A percentile compares a stretch with the other conserved stretches of the same genome.
phyloP scores from a whole-genome alignment of 2,113 vertebrate genomes.

The Saiga tatarica region DNA sequence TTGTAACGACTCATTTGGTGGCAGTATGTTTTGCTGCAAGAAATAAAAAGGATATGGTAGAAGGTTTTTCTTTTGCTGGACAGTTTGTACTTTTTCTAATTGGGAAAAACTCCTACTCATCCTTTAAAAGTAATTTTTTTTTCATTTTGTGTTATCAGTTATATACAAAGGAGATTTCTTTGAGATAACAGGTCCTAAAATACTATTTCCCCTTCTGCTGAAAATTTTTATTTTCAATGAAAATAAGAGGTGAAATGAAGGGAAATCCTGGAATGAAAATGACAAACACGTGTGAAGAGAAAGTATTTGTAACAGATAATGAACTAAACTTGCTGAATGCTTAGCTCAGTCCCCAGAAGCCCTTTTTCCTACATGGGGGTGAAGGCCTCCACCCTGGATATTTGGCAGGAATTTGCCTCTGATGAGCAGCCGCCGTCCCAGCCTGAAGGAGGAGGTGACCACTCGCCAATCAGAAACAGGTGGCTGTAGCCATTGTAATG shows the following conservation, averaged over 20 bases:
- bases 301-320: neutral
- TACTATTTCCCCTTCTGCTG: constrained; percentile 59
- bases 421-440: accelerated
- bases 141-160: constrained; percentile 44
- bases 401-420: too few species aligned
- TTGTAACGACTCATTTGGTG: constrained; percentile 81
- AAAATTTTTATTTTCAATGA: constrained; percentile 19
- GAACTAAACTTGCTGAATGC: neutral
- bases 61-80: constrained; percentile 66
- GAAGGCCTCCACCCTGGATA: accelerated
- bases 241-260: neutral
- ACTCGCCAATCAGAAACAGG: neutral
- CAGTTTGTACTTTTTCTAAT: constrained; percentile 58
- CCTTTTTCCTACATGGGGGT: accelerated
- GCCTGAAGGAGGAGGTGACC: neutral
- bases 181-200: constrained; percentile 18
- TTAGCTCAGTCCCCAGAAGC: neutral
- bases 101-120: neutral
- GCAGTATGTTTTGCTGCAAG: constrained; percentile 82
- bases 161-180: constrained; percentile 34
- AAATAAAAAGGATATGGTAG: constrained; percentile 78
- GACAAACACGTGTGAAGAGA: neutral
- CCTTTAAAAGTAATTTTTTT: constrained; percentile 9
- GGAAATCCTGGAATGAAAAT: neutral
- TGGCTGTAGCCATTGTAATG: accelerated